phyloP scores from a whole-genome alignment of 2,797 vertebrate species.

The Acanthis flammea region DNA sequence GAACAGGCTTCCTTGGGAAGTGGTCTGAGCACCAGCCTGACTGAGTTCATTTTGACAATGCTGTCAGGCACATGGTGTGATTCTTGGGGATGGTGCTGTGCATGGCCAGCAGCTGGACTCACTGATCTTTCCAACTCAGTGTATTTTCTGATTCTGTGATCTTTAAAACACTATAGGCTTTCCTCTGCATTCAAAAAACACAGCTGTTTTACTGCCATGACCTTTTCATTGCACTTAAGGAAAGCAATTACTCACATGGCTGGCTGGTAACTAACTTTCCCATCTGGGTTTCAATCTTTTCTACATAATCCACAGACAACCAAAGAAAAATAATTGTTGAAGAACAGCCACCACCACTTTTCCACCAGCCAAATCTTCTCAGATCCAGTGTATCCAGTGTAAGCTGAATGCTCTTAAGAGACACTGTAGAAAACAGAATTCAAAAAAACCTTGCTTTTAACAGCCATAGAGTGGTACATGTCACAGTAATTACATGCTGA shows the following conservation, averaged over 20 bases:
- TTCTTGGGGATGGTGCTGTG: neutral
- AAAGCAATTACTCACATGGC: slow-evolving; percentile 76
- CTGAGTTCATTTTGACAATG: neutral
- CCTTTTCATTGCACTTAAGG: neutral
- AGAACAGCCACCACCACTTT: slow-evolving; percentile 51
- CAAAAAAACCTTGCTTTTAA: neutral
- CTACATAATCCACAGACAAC: slow-evolving; percentile 80
- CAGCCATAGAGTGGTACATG: neutral
- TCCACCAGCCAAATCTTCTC: slow-evolving; percentile 87
- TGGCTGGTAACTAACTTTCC: slow-evolving; percentile 42
- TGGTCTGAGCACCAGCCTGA: neutral
- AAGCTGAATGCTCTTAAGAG: slow-evolving; percentile 66
- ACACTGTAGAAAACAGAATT: slow-evolving; percentile 73
- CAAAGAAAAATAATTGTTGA: slow-evolving; percentile 80
- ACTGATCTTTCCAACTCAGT: neutral
- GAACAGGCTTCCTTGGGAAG: neutral
- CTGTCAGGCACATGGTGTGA: neutral
- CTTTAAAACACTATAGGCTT: neutral
- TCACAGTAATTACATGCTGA: neutral
- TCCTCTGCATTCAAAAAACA: neutral
- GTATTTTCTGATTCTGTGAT: neutral
- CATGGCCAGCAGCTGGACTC: neutral
- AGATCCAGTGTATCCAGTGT: slow-evolving; percentile 79
- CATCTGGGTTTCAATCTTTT: slow-evolving; percentile 70
- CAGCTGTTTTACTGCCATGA: neutral